Evolutionary conservation across 2,113 vertebrate genomes (phyloP), one percentile per base, ranked within the genome.

Genomic region (Marmota monax): DNA sequence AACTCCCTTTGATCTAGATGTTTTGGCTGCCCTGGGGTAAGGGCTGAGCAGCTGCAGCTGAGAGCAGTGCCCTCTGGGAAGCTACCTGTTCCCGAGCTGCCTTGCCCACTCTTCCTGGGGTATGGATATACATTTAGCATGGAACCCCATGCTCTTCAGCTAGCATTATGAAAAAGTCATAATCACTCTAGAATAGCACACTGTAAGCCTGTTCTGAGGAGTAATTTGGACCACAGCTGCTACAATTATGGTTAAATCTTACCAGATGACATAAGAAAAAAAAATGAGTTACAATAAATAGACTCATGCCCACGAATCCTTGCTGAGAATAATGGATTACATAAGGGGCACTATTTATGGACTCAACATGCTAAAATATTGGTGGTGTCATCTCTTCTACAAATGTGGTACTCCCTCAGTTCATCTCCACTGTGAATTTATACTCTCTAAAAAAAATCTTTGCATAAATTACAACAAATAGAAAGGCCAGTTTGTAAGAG

Each of bases 201-300:
- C 78, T 2, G 34, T 23, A 48, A 93, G 70, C 74, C 69, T 67
- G 7, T 84, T 89, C 94, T 17, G 90, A 98, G 90, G 65, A 77
- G 34, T 97, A 96, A 97, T 97, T 97, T 97, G 97, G 97, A 72
- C 53, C 58, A 48, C 61, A 92, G 84, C 93, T 97, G 97, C 92
- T 94, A 74, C 20, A 90, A 94, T 97, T 97, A 97, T 45, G 96
- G 96, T 90, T 98, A 98, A 98, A 25, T 98, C 97, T 97, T 98
- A 98, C 98, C 98, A 98, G 97, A 98, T 98, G 98, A 98, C 98
- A 98, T 93, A 72, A 88, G 83, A 96, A 96, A 95, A 95, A 51
- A 51, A 51, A 51, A 73, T 89, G 92, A 98, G 92, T 97, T 96
- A 95, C 63, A 96, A 94, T 93, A 85, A 97, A 96, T 92, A 89